Conservation (phyloP, 1,140 invertebrate species). For the Aradophagus sp. region DNA sequence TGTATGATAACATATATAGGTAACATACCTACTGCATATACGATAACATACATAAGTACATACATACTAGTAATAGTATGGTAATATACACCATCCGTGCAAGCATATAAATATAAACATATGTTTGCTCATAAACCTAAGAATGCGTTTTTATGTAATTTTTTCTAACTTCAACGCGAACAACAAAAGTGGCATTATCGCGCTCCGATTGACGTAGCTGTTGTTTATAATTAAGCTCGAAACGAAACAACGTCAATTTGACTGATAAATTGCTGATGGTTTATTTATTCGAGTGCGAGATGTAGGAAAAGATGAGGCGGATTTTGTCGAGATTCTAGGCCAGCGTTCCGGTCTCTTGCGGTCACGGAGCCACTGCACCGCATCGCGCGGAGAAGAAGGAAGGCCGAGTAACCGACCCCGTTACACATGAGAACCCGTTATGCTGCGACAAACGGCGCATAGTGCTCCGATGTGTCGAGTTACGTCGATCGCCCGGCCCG, state of each 20-base stretch:
- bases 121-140: no score
- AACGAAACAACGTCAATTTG: not conserved
- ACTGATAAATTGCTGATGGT: slow-evolving; percentile 6
- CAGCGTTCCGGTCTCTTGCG: slow-evolving; percentile 67
- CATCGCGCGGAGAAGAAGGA: slow-evolving; percentile 47
- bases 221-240: no score
- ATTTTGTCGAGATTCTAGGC: slow-evolving; percentile 69
- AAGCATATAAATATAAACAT: no score
- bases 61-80: no score
- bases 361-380: slow-evolving; percentile 65
- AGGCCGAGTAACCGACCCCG: slow-evolving; percentile 63
- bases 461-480: slow-evolving; percentile 15
- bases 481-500: slow-evolving; percentile 15
- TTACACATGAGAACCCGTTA: slow-evolving; percentile 71
- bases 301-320: slow-evolving; percentile 56
- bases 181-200: no score
- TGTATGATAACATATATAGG: no score
- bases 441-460: slow-evolving; percentile 46
- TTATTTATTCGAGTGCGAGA: slow-evolving; percentile 17
- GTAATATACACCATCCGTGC: no score
- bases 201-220: no score
- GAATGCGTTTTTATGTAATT: no score
- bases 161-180: no score
- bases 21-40: no score
- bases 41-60: no score